Conservation (phyloP, 2,888 invertebrate genomes). For the Drosophila tanythrix region DNA sequence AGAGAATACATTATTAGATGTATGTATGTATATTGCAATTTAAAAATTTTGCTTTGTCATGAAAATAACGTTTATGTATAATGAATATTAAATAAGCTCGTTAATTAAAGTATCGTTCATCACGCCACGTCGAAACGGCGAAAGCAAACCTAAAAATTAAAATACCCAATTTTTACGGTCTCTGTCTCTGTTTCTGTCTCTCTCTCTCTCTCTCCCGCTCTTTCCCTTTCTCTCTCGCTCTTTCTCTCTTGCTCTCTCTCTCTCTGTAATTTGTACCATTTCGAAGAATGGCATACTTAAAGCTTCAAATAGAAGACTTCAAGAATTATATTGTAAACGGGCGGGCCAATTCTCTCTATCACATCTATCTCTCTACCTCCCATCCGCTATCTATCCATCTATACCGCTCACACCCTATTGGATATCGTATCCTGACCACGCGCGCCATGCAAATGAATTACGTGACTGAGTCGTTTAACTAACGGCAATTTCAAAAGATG, state of each 20-base stretch:
- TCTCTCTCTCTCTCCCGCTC: background rate
- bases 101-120: background rate
- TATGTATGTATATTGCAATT: background rate
- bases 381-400: background rate
- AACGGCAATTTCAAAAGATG: conserved; percentile 57
- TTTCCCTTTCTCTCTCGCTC: background rate
- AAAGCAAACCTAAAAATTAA: background rate
- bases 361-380: background rate
- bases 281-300: background rate
- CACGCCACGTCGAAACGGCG: background rate
- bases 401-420: conserved; percentile 18
- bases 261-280: background rate
- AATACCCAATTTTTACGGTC: background rate
- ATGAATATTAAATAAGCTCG: background rate
- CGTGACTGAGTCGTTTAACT: conserved; percentile 61
- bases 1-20: background rate
- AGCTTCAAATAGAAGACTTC: conserved; percentile 4
- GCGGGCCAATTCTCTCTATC: too few species aligned
- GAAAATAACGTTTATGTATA: background rate
- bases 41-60: background rate
- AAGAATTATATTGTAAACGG: background rate
- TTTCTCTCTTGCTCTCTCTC: background rate
- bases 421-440: conserved; percentile 56
- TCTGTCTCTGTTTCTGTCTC: background rate
- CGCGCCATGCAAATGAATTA: conserved; percentile 67